Evolutionary conservation across 2,113 vertebrate species (phyloP).

Genomic region (Nettapus auritus): DNA sequence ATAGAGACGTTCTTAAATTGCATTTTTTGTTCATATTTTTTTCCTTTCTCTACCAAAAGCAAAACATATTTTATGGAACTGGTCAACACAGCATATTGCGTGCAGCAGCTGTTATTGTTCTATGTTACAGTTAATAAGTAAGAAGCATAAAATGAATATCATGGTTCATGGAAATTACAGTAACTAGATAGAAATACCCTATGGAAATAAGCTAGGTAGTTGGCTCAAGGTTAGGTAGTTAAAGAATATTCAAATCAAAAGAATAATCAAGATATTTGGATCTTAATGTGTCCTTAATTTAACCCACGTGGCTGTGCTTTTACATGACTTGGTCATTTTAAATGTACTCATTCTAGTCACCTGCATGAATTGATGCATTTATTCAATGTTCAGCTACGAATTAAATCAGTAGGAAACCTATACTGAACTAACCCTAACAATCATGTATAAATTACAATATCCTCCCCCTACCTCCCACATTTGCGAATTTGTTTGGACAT

Average conservation of each 20-base stretch:
- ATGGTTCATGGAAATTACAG: background rate
- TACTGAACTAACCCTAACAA: background rate
- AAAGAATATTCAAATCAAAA: background rate
- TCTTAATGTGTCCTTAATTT: background rate
- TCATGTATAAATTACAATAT: background rate
- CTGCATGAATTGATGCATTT: background rate
- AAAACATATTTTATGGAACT: background rate
- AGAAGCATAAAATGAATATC: background rate
- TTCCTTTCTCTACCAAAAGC: background rate
- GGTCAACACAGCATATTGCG: background rate
- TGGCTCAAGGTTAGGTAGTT: background rate
- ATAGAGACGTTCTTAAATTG: background rate
- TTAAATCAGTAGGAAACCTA: background rate
- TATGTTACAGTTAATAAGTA: background rate
- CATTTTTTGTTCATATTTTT: background rate
- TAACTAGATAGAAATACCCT: background rate
- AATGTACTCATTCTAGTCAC: background rate
- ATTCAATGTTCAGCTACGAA: background rate
- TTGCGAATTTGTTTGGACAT: background rate
- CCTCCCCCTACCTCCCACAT: background rate
- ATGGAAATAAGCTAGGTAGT: background rate
- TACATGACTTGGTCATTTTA: background rate
- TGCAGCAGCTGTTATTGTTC: background rate
- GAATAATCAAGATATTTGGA: background rate
- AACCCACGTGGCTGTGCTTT: background rate